Evolutionary conservation across 2,113 vertebrate genomes (phyloP).

Genomic region (Toxotes chatareus): DNA sequence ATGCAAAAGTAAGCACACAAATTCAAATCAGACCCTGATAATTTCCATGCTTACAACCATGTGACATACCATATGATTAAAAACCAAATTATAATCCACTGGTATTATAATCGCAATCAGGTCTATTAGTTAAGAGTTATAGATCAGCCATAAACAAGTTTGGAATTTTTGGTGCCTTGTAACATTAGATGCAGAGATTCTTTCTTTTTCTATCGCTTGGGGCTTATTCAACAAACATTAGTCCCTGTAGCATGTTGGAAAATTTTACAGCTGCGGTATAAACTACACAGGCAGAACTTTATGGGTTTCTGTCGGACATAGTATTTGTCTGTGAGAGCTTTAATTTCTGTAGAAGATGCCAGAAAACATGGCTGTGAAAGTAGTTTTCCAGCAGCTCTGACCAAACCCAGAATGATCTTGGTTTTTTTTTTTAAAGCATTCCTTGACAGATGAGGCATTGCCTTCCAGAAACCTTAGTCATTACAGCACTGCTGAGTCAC

Average conservation of each 20-base stretch:
- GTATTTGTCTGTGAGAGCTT: not conserved
- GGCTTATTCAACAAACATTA: too few relatives aligned
- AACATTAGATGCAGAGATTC: too few relatives aligned
- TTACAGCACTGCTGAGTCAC: conserved; percentile 52
- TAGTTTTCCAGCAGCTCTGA: not conserved
- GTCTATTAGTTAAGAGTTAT: not conserved
- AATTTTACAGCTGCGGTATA: not conserved
- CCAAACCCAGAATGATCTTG: not conserved
- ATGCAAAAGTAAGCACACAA: not conserved
- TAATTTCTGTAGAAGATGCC: not conserved
- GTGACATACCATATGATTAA: not conserved
- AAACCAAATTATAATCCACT: not conserved
- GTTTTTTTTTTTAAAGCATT: not conserved
- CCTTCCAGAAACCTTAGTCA: conserved; percentile 17
- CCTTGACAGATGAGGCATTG: not conserved
- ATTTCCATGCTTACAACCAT: not conserved
- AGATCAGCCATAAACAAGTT: too few relatives aligned
- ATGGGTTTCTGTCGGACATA: not conserved
- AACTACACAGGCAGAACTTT: not conserved
- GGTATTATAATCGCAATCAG: not conserved
- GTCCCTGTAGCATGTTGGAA: too few relatives aligned
- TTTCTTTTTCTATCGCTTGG: too few relatives aligned
- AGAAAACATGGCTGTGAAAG: conserved; percentile 6
- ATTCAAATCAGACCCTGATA: not conserved
- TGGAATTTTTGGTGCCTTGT: too few relatives aligned